Conservation (phyloP, 2,797 vertebrate species). For the Gobio occitaniae region DNA sequence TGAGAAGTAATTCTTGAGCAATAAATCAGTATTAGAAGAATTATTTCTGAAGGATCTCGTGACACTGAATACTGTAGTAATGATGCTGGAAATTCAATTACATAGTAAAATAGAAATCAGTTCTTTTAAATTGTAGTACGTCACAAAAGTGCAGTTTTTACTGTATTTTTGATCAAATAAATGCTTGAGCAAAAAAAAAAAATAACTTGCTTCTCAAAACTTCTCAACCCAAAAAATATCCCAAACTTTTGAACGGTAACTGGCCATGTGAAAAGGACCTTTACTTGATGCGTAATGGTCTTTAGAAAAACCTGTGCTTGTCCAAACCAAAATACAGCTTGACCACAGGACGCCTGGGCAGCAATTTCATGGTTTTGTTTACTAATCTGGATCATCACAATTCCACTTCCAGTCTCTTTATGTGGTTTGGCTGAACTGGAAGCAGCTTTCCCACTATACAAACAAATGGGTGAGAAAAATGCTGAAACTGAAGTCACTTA, state of each 20-base stretch:
- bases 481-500: conserved; percentile 75
- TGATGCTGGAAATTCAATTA: not conserved
- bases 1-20: not conserved
- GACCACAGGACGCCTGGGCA: conserved; percentile 69
- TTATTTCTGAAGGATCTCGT: not conserved
- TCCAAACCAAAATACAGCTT: conserved; percentile 57
- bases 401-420: conserved; percentile 74
- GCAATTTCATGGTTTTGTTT: conserved; percentile 75
- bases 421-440: conserved; percentile 71
- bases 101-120: not conserved
- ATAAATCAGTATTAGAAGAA: not conserved
- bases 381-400: conserved; percentile 72
- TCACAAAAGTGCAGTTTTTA: not conserved
- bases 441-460: conserved; percentile 70
- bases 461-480: conserved; percentile 73
- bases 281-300: conserved; percentile 37
- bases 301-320: conserved; percentile 57
- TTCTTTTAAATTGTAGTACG: not conserved
- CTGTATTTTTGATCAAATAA: not conserved
- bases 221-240: not conserved
- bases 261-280: conserved; percentile 27
- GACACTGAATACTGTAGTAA: not conserved
- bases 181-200: not conserved
- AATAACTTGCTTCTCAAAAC: not conserved
- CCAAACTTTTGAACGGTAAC: not conserved